A percentile compares a stretch with the other conserved stretches of the same genome.
Conservation (phyloP, 2,797 vertebrate species). For the Alcedo quadribrachys region DNA sequence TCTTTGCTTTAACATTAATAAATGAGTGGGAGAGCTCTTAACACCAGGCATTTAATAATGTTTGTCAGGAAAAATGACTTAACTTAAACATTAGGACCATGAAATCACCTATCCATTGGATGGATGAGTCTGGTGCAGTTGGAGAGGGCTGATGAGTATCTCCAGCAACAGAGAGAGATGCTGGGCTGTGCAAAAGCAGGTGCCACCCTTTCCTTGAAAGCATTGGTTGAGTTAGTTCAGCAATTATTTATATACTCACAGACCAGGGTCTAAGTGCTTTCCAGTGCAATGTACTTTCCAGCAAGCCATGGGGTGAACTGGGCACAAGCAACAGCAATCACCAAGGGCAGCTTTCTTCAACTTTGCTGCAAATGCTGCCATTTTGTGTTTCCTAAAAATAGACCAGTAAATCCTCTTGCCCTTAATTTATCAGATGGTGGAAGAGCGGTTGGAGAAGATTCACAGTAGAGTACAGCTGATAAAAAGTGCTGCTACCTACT, state of each 20-base stretch:
- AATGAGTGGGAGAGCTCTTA: not conserved
- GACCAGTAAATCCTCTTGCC: not conserved
- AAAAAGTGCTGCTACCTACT: not conserved
- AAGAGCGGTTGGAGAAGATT: not conserved
- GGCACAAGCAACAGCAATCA: not conserved
- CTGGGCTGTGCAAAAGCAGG: not conserved
- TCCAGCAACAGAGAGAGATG: not conserved
- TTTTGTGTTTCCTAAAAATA: not conserved
- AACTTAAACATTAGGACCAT: not conserved
- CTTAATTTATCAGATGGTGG: not conserved
- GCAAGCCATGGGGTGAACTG: not conserved
- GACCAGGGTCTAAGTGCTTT: not conserved
- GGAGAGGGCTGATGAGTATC: not conserved
- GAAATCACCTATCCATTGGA: not conserved
- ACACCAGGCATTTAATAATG: not conserved
- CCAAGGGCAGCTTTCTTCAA: not conserved
- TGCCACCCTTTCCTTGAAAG: not conserved
- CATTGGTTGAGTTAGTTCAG: not conserved
- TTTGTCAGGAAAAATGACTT: not conserved
- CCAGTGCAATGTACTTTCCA: not conserved
- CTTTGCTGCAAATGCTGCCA: not conserved
- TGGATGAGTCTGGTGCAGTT: accelerated
- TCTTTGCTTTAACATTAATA: not conserved
- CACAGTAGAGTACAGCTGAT: not conserved
- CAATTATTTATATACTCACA: not conserved